Evolutionary conservation across 2,888 invertebrate genomes (phyloP), one percentile per base, ranked within the genome.

Genomic region (Plebejus argus): DNA sequence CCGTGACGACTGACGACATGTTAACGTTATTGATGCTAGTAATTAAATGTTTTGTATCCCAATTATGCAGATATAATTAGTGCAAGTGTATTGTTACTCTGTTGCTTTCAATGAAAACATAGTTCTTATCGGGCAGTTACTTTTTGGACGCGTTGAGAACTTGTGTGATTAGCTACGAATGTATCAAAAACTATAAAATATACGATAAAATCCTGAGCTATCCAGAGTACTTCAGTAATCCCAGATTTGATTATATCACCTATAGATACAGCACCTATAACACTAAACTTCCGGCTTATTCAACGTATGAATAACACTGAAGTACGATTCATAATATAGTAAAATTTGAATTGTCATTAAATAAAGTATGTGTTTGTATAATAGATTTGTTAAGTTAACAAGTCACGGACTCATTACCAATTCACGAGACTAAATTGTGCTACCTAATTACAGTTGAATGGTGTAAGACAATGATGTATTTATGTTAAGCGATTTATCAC

Each of bases 371-470:
- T 71, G 71, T 66, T 66, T 39, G 53, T 53, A 53, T 49, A 74
- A 74, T 45, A 72, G 39, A 45, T 74, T 61, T 23, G 39, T 45
- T 76, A 66, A 20, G 20, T 45, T 23, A 35, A 45, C 66, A 66
- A 39, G 76, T 66, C 76, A 76, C 76, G 86, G 83, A 84, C 91
- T 92, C 90, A 92, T 93, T 90, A 91, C 84, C 85, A 89, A 93
- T 93, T 90, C 93, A 93, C 88, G 87, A 91, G 89, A 90, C 89
- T 89, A 88, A 92, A 94, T 93, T 91, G 90, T 92, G 94, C 94
- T 94, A 93, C 93, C 94, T 93, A 91, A 93, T 93, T 92, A 93
- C 83, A 90, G 87, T 84, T 88, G 89, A 93, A 93, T 91, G 87
- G 85, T 83, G 83, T 87, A 87, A 92, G 89, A 94, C 94, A 94